Base-by-base conservation (phyloP, 2,888 invertebrate genomes). In the Tiliacea citrago region DNA sequence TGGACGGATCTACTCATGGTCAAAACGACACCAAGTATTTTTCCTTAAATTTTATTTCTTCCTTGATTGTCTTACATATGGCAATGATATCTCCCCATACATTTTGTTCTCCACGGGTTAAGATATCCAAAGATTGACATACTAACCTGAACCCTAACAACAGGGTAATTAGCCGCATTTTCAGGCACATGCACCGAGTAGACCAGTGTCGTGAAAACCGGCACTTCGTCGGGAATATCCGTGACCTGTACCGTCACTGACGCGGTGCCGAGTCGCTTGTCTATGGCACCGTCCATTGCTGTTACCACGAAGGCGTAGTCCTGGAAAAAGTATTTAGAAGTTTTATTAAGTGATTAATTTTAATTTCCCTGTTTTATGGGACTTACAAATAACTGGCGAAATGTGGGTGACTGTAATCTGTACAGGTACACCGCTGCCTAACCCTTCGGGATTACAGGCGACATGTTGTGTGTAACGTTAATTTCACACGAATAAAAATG, bases 101-200 rank as follows among this genome's bases (percentile, higher is more conserved):
- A 49, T 49, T 49, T 49, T 18, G 21, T 51, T 21, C 21, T 51
- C 8, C 49, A 18, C 21, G 18, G 49, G 18, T 9, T 49, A n/a
- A 5, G n/a, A 53, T 49, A 47, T 35, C 2, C 51, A 9, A 39
- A 12, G 18, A 3, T 39, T 57, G 67, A 18, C 10, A 75, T 83
- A 93, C 95, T 95, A 91, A 98, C 98, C 93, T 97, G 97, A 65
- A 99, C 98, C 91, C 98, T 98, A 61, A 98, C 97, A 10, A 99
- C 98, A 75, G 98, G 97, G 89, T 97, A 97, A 91, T 98, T 98
- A 1, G 98, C 97, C 55, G 97, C 97, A 92, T 99, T 99, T 95
- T 99, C 99, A 1, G 98, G 98, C n/a, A 98, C 98, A 61, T 97
- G 97, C 2, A 98, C 98, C 86, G 98, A 98, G 89, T 99, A 98